Evolutionary conservation across 2,888 invertebrate species (phyloP), one percentile per base, ranked within the genome.

Genomic region (Caenorhabditis sp.): DNA sequence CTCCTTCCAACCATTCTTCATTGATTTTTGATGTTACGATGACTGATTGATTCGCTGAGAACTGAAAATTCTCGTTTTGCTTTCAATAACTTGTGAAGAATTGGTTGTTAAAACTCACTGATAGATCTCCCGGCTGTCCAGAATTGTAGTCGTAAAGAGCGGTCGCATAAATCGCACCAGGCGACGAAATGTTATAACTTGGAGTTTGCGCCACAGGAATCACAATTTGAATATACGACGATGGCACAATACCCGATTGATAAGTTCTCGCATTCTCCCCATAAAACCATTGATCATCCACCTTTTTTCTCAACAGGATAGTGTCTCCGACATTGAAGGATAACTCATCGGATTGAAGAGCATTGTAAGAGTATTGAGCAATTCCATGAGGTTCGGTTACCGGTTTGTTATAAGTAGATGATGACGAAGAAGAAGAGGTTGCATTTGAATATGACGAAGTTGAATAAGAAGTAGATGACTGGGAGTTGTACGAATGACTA

Each of bases 261-360:
- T 73, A 63, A 10, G 72, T 75, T 25, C 65, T 63, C n/a, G 70
- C 66, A 60, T 82, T 82, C 52, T 79, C 71, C 23, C 82, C 85
- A 67, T 78, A 83, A 54, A 86, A 71, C 86, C 86, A 86, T 49
- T 83, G 78, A n/a, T 80, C 83, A 64, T 86, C 85, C 10, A 84
- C 83, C 50, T 82, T 83, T 25, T 76, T 70, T 67, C 81, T 81
- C 43, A 86, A 60, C 10, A 86, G 27, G 26, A 86, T 78, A 1
- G 64, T 70, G 65, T 86, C 85, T 25, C 83, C 77, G 8, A 77
- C 71, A 8, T 76, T 67, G 25, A 80, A 77, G 20, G 69, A 72
- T 25, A 86, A 65, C 50, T 86, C 86, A 63, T 86, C 86, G 10
- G 71, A 57, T 26, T 84, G 83, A 1, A 77, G 67, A 5, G 78